Evolutionary conservation across 1,140 invertebrate genomes (phyloP), one percentile per base, ranked within the genome.

Genomic region (Macrobrachium nipponense): DNA sequence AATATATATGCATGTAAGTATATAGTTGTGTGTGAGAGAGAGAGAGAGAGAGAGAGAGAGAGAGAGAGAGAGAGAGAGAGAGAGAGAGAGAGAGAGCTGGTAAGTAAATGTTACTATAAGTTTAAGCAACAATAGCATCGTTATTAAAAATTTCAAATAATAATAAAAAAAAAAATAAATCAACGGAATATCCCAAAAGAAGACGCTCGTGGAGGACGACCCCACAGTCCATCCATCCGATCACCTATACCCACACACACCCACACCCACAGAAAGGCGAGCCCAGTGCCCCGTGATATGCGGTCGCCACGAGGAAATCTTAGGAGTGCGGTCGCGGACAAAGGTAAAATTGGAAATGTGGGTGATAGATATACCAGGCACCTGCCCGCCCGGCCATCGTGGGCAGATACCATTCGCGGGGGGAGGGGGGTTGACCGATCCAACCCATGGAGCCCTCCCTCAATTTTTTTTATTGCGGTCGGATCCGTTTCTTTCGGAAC

Each of bases 301-400:
- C n/a, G 80, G 80, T 81, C 66, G 80, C 73, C 11, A 27, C 66
- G 66, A 59, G 20, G 80, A 72, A 64, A 81, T 72, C 80, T 72
- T 44, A 81, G 66, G 43, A 64, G 80, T 81, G 80, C 44, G 80
- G 80, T 81, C 60, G 61, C 20, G 51, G 60, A 72, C 66, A 81
- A 70, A 81, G 80, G 80, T 72, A 81, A 68, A 81, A 81, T 59
- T 81, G 66, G 72, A 81, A 72, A 81, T 68, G 66, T 81, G 80
- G 80, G 80, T 72, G 80, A 81, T 59, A 81, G 64, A 17, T 81
- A 81, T 62, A 81, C 80, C 80, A 70, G 66, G 36, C 43, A 11
- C 18, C 43, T 58, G 51, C 73, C 72, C 72, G 51, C 73, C 72
- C 72, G 23, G 20, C 68, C 68, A 43, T 43, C 68, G 68, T 11